phyloP scores from a whole-genome alignment of 2,113 vertebrate genomes.

The Barnardius zonarius region DNA sequence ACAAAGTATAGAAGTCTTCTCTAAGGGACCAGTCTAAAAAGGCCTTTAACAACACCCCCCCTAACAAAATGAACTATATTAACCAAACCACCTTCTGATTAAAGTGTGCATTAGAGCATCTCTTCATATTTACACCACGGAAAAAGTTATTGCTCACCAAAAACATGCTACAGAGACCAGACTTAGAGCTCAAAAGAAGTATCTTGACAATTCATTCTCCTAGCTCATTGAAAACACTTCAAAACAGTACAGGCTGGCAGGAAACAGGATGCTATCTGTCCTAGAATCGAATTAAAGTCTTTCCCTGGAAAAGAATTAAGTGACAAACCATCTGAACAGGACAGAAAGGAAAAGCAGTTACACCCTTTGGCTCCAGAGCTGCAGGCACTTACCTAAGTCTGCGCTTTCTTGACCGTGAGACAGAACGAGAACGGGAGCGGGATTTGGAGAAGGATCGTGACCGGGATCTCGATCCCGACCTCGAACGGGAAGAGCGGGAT shows the following conservation, averaged over 20 bases:
- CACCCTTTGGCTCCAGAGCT: background rate
- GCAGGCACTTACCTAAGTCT: slow-evolving; percentile 83
- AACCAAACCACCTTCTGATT: background rate
- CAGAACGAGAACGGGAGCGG: slow-evolving; percentile 85
- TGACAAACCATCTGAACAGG: background rate
- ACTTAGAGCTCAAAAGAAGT: background rate
- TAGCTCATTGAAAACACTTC: background rate
- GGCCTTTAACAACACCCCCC: background rate
- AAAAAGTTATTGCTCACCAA: background rate
- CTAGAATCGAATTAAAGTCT: background rate
- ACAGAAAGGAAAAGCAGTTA: background rate
- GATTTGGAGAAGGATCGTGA: slow-evolving; percentile 90
- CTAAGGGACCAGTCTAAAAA: background rate
- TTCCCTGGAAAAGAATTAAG: background rate
- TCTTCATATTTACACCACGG: too few relatives aligned
- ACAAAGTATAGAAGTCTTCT: background rate
- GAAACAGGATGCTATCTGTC: background rate
- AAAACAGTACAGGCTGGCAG: background rate
- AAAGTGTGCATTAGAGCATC: background rate
- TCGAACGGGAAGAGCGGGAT: slow-evolving; percentile 86
- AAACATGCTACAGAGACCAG: background rate
- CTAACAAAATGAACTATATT: background rate
- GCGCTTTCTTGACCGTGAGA: slow-evolving; percentile 90
- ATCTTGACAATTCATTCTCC: background rate
- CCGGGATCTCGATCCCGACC: slow-evolving; percentile 86